A percentile compares a stretch with the other conserved stretches of the same genome.
Conservation (phyloP, 2,888 invertebrate genomes). For the Cryptocheilus praepositus region DNA sequence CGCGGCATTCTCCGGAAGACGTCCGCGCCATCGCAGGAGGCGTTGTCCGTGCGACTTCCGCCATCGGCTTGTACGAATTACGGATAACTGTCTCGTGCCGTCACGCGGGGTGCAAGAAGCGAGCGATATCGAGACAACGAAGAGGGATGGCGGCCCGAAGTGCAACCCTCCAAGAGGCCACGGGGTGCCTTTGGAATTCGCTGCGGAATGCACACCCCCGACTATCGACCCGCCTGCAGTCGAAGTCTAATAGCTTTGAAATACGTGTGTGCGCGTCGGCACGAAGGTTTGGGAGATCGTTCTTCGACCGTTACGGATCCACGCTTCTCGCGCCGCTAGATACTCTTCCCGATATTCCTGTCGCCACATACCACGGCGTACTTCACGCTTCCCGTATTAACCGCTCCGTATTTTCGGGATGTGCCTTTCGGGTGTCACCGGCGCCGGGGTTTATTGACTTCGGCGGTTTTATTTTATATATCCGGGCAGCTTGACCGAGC, state of each 20-base stretch:
- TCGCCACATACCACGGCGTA: not conserved
- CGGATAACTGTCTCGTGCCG: conserved; percentile 28
- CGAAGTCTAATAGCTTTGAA: conserved; percentile 58
- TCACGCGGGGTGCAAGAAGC: conserved; percentile 26
- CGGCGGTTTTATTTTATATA: no score
- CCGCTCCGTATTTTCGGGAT: no score
- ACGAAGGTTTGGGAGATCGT: conserved; percentile 24
- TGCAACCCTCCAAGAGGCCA: conserved; percentile 5
- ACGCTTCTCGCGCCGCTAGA: conserved; percentile 14
- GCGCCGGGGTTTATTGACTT: no score
- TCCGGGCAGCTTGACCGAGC: no score
- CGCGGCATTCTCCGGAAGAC: no score
- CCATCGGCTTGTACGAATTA: no score
- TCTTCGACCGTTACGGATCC: conserved; percentile 12
- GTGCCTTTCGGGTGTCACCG: no score
- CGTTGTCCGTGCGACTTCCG: no score
- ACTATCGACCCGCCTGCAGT: conserved; percentile 59
- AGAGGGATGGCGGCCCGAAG: conserved; percentile 23
- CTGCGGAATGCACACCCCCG: conserved; percentile 49
- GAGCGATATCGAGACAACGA: conserved; percentile 22
- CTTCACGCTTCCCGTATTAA: no score
- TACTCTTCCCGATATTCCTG: conserved; percentile 7
- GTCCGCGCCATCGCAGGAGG: no score
- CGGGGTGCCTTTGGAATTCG: conserved; percentile 47
- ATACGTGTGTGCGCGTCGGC: conserved; percentile 43